These are phyloP conservation scores for Poecilia latipinna DNA, from an alignment of 2,113 vertebrate species.

Conservation along the genomic window DNA sequence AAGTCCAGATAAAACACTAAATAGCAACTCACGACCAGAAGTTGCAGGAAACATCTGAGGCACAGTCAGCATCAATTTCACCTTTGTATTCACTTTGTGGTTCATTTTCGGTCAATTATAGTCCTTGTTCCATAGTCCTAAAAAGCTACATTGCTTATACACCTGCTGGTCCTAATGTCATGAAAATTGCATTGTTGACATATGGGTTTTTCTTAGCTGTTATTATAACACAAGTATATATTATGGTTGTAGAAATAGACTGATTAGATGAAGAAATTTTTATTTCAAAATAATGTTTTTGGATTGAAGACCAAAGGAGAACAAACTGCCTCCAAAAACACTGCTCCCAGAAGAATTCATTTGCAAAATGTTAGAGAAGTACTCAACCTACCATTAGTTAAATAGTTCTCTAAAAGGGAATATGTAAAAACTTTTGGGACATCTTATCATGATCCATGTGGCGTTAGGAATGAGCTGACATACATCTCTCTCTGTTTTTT, in stretches of 20 bases:
- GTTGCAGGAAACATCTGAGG: conserved; percentile 2
- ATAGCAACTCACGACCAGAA: neutral
- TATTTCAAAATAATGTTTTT: conserved; percentile 2
- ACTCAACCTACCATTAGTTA: neutral
- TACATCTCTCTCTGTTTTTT: neutral
- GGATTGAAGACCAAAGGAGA: neutral
- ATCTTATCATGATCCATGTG: neutral
- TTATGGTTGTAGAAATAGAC: neutral
- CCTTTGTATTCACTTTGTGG: neutral
- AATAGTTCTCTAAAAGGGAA: neutral
- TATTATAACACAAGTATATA: neutral
- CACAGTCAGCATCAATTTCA: neutral
- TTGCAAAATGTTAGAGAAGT: neutral
- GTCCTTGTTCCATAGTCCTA: neutral
- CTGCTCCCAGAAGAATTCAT: neutral
- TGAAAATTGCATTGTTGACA: neutral
- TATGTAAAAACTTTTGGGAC: neutral
- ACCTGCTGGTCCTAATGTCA: neutral
- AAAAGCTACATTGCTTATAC: neutral
- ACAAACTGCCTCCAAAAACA: neutral
- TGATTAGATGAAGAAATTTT: neutral
- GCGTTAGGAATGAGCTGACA: neutral
- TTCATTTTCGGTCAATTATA: neutral
- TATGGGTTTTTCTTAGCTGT: neutral
- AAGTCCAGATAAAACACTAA: neutral